A percentile compares a stretch with the other conserved stretches of the same genome.
Conservation (phyloP, 2,888 invertebrate genomes). For the Abrostola triplasia region DNA sequence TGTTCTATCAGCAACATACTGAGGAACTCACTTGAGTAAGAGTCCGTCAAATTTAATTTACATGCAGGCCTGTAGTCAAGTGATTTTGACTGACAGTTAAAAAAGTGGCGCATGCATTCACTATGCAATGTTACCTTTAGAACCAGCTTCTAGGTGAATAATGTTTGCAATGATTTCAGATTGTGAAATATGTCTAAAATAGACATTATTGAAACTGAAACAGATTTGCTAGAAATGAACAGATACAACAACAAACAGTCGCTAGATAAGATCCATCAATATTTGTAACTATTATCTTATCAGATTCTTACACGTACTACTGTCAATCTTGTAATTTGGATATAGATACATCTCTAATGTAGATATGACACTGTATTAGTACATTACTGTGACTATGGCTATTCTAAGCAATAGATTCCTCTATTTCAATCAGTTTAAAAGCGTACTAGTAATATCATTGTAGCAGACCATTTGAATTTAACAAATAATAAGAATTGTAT, state of each 20-base stretch:
- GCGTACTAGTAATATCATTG: not conserved
- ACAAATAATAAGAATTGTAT: not conserved
- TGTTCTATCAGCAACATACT: slow-evolving; percentile 21
- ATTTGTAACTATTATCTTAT: slow-evolving; percentile 15
- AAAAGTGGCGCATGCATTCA: slow-evolving; percentile 23
- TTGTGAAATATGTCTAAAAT: not conserved
- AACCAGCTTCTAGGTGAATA: not conserved
- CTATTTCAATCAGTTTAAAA: not conserved
- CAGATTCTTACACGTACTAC: slow-evolving; percentile 13
- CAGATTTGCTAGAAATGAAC: not conserved
- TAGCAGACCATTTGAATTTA: not conserved
- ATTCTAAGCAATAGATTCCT: not conserved
- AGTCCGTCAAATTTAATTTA: slow-evolving; percentile 27
- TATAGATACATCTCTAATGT: not conserved
- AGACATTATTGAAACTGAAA: not conserved
- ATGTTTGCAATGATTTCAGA: not conserved
- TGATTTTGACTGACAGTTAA: slow-evolving; percentile 26
- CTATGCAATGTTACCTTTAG: slow-evolving; percentile 8
- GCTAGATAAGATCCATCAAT: slow-evolving; percentile 4
- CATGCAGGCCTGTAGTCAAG: slow-evolving; percentile 7
- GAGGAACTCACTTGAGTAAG: slow-evolving; percentile 33
- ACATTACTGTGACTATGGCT: not conserved
- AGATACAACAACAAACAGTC: not conserved
- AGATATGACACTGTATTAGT: not conserved
- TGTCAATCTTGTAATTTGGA: slow-evolving; percentile 12